Percentiles rank a stretch among this genome's conserved stretches.
Evolutionary conservation across 2,797 vertebrate species (phyloP).

Genomic region (Malurus splendens): DNA sequence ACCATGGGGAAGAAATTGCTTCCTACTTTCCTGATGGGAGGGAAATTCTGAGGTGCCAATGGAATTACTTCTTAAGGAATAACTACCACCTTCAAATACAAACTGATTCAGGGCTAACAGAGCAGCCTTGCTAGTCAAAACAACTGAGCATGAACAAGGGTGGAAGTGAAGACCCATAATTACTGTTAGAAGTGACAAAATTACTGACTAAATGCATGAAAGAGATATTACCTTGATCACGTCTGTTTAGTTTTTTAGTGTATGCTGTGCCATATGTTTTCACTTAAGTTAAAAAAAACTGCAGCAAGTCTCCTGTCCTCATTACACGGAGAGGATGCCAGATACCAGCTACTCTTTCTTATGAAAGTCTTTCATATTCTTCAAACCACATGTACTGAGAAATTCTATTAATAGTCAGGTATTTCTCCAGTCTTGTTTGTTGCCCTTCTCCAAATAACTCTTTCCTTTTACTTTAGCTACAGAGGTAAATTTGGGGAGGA

Average conservation of each 20-base stretch:
- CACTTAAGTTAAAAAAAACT: background rate
- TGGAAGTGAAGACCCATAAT: background rate
- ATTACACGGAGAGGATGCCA: conserved; percentile 4
- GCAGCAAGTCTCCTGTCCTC: background rate
- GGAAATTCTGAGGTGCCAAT: background rate
- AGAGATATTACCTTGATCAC: background rate
- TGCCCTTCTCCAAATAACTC: conserved; percentile 43
- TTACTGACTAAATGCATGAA: background rate
- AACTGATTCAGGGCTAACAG: background rate
- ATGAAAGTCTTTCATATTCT: conserved; percentile 30
- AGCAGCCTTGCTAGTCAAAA: background rate
- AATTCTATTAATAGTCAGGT: conserved; percentile 54
- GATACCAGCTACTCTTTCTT: conserved; percentile 25
- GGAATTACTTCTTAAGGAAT: background rate
- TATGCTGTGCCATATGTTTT: conserved; percentile 23
- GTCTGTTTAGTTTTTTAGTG: background rate
- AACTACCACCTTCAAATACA: background rate
- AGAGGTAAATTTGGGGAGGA: conserved; percentile 39
- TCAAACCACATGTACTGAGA: conserved; percentile 31
- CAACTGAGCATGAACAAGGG: background rate
- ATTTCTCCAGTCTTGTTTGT: conserved; percentile 33
- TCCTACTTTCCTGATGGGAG: background rate
- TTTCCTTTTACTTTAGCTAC: conserved; percentile 35
- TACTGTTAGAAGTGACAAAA: background rate
- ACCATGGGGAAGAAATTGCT: background rate